These are phyloP conservation scores for Ichneumoninae sp. DNA, from an alignment of 2,888 invertebrate species.

Conservation along the genomic window DNA sequence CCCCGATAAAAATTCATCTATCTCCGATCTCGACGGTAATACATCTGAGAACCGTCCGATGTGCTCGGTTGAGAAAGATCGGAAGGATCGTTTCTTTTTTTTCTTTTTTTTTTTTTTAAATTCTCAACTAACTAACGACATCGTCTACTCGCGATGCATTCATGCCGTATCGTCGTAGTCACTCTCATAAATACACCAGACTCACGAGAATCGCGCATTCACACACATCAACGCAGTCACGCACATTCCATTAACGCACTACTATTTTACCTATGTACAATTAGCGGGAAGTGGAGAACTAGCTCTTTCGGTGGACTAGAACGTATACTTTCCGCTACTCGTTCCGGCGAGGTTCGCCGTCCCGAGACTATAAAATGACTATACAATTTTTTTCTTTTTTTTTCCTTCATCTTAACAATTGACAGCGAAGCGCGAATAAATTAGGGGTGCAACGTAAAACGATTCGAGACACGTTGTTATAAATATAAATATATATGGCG, in stretches of 20 bases:
- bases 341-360: constrained; percentile 15
- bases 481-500: constrained; percentile 70
- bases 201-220: constrained; percentile 44
- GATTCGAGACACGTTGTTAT: constrained; percentile 13
- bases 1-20: constrained; percentile 31
- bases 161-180: constrained; percentile 37
- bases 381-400: constrained; percentile 28
- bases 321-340: constrained; percentile 65
- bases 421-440: constrained; percentile 65
- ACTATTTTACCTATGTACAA: constrained; percentile 59
- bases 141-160: constrained; percentile 43
- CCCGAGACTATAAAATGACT: constrained; percentile 62
- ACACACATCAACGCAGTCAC: constrained; percentile 42
- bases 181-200: constrained; percentile 62
- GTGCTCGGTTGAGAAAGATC: constrained; percentile 18
- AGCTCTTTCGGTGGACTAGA: constrained; percentile 70
- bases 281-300: constrained; percentile 59
- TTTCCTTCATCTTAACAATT: constrained; percentile 29
- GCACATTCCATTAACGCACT: constrained; percentile 38
- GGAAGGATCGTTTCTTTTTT: constrained; percentile 8
- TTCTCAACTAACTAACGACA: constrained; percentile 32
- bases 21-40: constrained; percentile 17
- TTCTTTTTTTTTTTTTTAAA: constrained; percentile 8
- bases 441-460: constrained; percentile 31
- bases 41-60: background rate